Conservation (phyloP, 2,888 invertebrate genomes). For the Eristalis intricaria region DNA sequence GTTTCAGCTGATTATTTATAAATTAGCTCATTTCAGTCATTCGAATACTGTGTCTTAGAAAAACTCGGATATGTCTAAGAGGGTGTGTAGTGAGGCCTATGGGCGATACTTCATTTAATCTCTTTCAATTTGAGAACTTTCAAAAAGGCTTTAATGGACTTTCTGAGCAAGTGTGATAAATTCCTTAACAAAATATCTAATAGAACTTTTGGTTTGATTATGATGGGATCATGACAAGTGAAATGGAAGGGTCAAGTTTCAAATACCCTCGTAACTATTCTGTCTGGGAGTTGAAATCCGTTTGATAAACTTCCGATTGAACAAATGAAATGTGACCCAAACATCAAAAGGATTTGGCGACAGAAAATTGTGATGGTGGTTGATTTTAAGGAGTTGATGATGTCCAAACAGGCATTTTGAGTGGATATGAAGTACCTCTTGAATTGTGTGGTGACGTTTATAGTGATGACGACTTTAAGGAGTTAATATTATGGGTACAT, state of each 20-base stretch:
- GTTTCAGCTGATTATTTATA: slow-evolving; percentile 61
- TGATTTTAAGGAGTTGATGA: neutral
- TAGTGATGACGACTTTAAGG: neutral
- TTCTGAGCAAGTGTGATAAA: slow-evolving; percentile 11
- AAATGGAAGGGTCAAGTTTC: slow-evolving; percentile 41
- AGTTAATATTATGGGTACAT: neutral
- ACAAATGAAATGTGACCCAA: slow-evolving; percentile 9
- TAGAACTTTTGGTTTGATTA: neutral
- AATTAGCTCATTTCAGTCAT: slow-evolving; percentile 65
- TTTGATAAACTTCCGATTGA: slow-evolving; percentile 28
- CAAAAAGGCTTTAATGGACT: slow-evolving; percentile 62
- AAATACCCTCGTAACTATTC: neutral
- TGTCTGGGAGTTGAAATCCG: neutral
- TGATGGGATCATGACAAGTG: slow-evolving; percentile 25
- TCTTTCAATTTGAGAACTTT: slow-evolving; percentile 46
- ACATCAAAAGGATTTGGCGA: neutral
- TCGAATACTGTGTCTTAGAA: slow-evolving; percentile 41
- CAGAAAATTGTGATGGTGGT: neutral
- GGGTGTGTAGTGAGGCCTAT: neutral
- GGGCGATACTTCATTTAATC: neutral
- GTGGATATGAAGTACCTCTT: neutral
- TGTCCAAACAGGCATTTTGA: neutral
- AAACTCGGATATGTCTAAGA: neutral
- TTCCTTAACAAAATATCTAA: slow-evolving; percentile 37
- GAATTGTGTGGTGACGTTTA: neutral